phyloP scores from a whole-genome alignment of 2,797 vertebrate genomes.

The Smutsia gigantea region DNA sequence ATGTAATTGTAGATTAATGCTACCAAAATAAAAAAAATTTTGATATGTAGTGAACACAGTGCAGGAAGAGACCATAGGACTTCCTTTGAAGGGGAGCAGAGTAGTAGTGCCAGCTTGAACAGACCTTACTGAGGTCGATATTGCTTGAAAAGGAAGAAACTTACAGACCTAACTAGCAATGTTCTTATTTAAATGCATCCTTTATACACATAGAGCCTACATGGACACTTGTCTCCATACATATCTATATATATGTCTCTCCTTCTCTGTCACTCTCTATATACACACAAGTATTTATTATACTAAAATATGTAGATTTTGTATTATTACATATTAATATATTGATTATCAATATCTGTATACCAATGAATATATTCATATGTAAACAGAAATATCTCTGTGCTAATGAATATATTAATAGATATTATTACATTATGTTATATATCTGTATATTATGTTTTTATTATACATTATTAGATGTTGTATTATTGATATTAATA shows the following conservation, averaged over 20 bases:
- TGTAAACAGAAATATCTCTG: no score
- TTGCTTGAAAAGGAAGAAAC: neutral
- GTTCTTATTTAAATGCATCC: neutral
- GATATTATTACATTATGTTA: neutral
- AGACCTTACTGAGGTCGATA: no score
- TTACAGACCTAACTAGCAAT: neutral
- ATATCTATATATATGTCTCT: neutral
- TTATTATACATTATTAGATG: neutral
- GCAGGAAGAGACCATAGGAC: neutral
- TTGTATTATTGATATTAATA: neutral
- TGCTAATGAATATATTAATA: neutral
- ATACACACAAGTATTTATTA: neutral
- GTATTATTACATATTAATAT: no score
- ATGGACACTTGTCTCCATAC: no score
- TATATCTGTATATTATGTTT: neutral
- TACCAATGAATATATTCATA: neutral
- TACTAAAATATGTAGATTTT: neutral
- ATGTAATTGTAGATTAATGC: no score
- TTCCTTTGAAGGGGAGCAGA: neutral
- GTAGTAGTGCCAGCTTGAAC: accelerated
- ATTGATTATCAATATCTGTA: neutral
- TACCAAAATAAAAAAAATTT: neutral
- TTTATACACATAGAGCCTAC: no score
- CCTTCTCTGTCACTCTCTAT: neutral
- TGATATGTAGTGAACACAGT: neutral